Evolutionary conservation across 2,888 invertebrate species (phyloP), one percentile per base, ranked within the genome.

Genomic region (Melieria omissa): DNA sequence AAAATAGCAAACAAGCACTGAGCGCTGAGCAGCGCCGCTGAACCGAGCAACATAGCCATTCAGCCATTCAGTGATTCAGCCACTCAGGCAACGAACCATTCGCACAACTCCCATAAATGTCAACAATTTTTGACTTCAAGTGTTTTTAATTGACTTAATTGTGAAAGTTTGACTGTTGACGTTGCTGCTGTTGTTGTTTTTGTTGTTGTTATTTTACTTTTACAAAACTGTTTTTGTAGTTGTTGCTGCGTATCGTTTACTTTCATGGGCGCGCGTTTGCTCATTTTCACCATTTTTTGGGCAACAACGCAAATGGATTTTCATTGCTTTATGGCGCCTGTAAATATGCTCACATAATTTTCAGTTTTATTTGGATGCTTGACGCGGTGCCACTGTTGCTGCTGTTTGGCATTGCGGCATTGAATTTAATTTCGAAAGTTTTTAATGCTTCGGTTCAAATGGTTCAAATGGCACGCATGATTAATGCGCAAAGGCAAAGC

Each of bases 101-200:
- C 49, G 49, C 49, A 52, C 42, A 62, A 69, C 63, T 55, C 45
- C 14, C 61, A 65, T 65, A 61, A 71, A 60, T 55, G 61, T 61
- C 71, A 71, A 61, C 60, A 55, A 60, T 60, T 71, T 71, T 65
- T 65, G 45, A 65, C 62, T 70, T 67, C 64, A 71, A 74, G 67
- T 73, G 74, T 62, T 74, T 73, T 69, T 74, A 77, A 77, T 77
- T 72, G 75, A 73, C 64, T 73, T 76, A 72, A 78, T 77, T 75
- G 67, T 46, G 73, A 75, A 77, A 74, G 69, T 76, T 76, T 73
- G 60, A 45, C 42, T 41, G 46, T 54, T 57, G 62, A n/a, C 47
- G 8, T 65, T 65, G 47, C 5, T 69, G 16, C 6, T 42, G 47
- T 62, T 61, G 14, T 60, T 46, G 49, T 60, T 52, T 29, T n/a